These are phyloP conservation scores for Spicauda simplicius DNA, from an alignment of 2,888 invertebrate genomes.

Conservation along the genomic window DNA sequence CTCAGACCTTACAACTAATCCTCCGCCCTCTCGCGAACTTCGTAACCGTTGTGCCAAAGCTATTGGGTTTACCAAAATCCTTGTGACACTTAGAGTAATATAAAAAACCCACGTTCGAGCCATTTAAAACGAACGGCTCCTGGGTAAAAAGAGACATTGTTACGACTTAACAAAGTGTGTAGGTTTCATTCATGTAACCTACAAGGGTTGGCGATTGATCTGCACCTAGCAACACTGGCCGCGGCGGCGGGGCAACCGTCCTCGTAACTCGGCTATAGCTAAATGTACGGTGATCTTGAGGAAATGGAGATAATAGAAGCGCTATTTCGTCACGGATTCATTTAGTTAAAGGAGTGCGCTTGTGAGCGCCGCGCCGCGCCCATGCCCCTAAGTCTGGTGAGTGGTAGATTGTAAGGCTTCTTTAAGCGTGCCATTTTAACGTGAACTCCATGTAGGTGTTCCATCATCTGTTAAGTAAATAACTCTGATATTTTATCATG, in stretches of 20 bases:
- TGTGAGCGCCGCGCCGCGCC: conserved; percentile 78
- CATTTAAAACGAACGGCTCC: neutral
- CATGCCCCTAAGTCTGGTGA: conserved; percentile 81
- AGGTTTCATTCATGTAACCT: conserved; percentile 80
- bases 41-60: conserved; percentile 61
- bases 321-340: conserved; percentile 72
- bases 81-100: conserved; percentile 42
- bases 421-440: conserved; percentile 69
- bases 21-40: conserved; percentile 61
- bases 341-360: conserved; percentile 76
- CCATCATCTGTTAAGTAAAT: conserved; percentile 40
- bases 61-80: conserved; percentile 54
- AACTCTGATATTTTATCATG: conserved; percentile 5
- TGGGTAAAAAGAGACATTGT: conserved; percentile 53
- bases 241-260: conserved; percentile 63
- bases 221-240: conserved; percentile 72
- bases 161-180: conserved; percentile 66
- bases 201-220: conserved; percentile 69
- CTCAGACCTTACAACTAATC: conserved; percentile 61
- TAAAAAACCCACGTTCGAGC: conserved; percentile 11
- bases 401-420: conserved; percentile 82
- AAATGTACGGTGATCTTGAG: conserved; percentile 68
- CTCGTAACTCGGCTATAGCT: conserved; percentile 57
- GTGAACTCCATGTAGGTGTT: conserved; percentile 58
- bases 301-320: conserved; percentile 66